Base-by-base conservation (phyloP, 2,888 invertebrate genomes). In the Griposia aprilina region DNA sequence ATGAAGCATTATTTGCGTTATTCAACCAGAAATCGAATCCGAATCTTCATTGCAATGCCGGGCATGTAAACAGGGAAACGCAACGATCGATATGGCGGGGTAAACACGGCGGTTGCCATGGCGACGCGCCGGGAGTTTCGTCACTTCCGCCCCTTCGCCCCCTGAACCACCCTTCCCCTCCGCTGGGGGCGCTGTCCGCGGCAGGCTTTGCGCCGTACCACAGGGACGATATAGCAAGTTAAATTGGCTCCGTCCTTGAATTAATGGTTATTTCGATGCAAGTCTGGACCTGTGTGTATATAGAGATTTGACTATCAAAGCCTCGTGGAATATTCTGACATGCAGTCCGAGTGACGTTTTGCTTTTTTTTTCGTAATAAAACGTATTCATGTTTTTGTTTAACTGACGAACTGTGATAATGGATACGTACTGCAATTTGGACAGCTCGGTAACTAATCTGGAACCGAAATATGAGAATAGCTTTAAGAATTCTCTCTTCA, bases 21-120 rank as follows among this genome's bases (percentile, higher is more conserved):
- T 83, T 82, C 72, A 81, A 78, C 68, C 68, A 82, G 81, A 80
- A 85, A 88, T 87, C 85, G 85, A 85, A 89, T 86, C 68, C 75
- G 71, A 74, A 77, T 85, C 71, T 88, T 76, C 85, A 81, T 82
- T 92, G 92, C 92, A 92, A 87, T 85, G 85, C 82, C 83, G 87
- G 55, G 88, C 82, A 93, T 93, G 95, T 95, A 95, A 95, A 94
- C 95, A 95, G 93, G 93, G 93, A 93, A 92, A 90, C 93, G 93
- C 91, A 90, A 86, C 88, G 90, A 95, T 96, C 96, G 96, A 96
- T 96, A 95, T 90, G 96, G 93, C 95, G 96, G 93, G 94, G 96
- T 95, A 96, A 96, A 96, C 96, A 96, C 93, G 96, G 95, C 96
- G 96, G 96, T 96, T 93, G 94, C 91, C 93, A 95, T 95, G 94